These are phyloP conservation scores for Cromileptes altivelis DNA, from an alignment of 2,113 vertebrate species.

Conservation along the genomic window DNA sequence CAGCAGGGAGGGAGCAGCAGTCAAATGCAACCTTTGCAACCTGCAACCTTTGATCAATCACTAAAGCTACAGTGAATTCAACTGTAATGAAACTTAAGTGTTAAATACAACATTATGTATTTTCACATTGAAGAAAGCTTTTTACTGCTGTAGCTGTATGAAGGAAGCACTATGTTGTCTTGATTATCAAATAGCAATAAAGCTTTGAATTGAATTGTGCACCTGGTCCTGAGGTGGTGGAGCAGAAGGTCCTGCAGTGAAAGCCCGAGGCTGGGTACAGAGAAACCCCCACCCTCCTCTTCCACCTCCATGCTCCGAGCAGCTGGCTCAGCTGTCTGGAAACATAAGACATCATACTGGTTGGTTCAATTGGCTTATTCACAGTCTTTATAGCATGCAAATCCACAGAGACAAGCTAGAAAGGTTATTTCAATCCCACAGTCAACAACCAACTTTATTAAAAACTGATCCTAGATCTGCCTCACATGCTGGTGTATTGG, in stretches of 20 bases:
- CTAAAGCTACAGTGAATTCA: not conserved
- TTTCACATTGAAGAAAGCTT: not conserved
- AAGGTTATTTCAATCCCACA: conserved; percentile 12
- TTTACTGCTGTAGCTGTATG: not conserved
- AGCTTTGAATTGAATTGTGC: not conserved
- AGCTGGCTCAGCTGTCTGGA: conserved; percentile 54
- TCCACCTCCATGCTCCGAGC: conserved; percentile 59
- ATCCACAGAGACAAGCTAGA: not conserved
- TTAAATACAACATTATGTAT: no score
- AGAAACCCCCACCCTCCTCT: conserved; percentile 24
- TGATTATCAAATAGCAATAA: not conserved
- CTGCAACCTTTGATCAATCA: not conserved
- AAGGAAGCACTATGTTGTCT: not conserved
- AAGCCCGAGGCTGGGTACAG: conserved; percentile 28
- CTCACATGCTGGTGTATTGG: not conserved
- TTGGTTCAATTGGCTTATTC: not conserved
- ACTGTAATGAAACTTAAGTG: not conserved
- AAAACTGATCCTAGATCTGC: not conserved
- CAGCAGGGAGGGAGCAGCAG: no score
- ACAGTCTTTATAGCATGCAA: not conserved
- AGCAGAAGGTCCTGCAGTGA: conserved; percentile 57
- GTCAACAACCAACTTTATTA: not conserved
- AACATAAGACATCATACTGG: conserved; percentile 15
- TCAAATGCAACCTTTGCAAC: not conserved
- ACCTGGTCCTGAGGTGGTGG: conserved; percentile 66